These are phyloP conservation scores for Alviniconcha marisindica DNA, from an alignment of 1,140 invertebrate genomes.

Conservation along the genomic window DNA sequence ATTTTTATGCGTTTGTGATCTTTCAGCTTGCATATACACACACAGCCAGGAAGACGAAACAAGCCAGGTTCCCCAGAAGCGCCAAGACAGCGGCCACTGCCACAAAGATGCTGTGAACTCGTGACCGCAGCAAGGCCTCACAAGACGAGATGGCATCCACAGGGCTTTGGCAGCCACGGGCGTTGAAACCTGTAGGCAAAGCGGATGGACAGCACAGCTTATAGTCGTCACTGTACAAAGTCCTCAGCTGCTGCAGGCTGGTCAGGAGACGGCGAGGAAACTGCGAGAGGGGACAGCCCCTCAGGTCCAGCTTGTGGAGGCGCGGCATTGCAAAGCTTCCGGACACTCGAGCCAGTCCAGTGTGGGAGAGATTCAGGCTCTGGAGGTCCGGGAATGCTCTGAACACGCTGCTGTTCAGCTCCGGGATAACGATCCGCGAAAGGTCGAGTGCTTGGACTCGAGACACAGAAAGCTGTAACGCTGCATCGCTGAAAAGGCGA, in stretches of 20 bases:
- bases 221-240: constrained; percentile 45
- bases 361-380: constrained; percentile 34
- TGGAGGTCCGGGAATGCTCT: background rate
- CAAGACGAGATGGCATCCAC: constrained; percentile 50
- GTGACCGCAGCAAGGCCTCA: background rate
- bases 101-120: too few species aligned
- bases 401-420: background rate
- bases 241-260: constrained; percentile 36
- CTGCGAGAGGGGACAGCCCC: constrained; percentile 32
- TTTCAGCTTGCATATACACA: too few species aligned
- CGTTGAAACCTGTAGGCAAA: constrained; percentile 1
- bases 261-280: constrained; percentile 42
- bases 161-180: constrained; percentile 42
- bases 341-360: background rate
- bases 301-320: constrained; percentile 35
- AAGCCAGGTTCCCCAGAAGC: too few species aligned
- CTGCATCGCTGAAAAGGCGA: background rate
- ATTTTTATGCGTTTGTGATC: too few species aligned
- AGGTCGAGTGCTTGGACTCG: background rate
- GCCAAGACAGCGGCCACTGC: too few species aligned
- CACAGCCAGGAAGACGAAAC: too few species aligned
- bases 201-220: constrained; percentile 48
- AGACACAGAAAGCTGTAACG: background rate
- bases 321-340: constrained; percentile 29
- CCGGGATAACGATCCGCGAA: background rate